Conservation (phyloP, 2,888 invertebrate genomes). For the Melanostoma mellinum region DNA sequence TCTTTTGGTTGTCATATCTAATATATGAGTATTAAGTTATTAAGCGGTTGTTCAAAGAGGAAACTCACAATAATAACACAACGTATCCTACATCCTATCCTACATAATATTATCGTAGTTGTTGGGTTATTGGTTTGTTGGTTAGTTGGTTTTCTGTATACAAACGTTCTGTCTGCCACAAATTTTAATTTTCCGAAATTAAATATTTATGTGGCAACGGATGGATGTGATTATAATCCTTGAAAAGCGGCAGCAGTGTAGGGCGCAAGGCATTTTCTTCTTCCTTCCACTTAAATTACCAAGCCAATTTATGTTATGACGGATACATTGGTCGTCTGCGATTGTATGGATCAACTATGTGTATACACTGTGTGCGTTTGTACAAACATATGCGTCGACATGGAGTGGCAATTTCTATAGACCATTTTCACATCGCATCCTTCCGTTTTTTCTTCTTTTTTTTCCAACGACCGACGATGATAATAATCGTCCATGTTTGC, state of each 20-base stretch:
- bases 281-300: conserved; percentile 67
- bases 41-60: conserved; percentile 61
- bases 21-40: conserved; percentile 67
- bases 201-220: conserved; percentile 67
- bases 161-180: conserved; percentile 29
- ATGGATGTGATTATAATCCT: conserved; percentile 32
- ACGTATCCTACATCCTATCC: background rate
- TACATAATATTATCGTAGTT: conserved; percentile 35
- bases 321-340: background rate
- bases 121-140: conserved; percentile 2
- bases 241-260: conserved; percentile 28
- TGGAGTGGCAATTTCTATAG: conserved; percentile 47
- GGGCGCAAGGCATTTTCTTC: conserved; percentile 29
- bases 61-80: conserved; percentile 22
- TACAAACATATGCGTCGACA: conserved; percentile 46
- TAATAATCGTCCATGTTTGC: conserved; percentile 59
- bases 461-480: conserved; percentile 25
- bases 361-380: background rate
- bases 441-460: conserved; percentile 17
- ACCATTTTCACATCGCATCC: conserved; percentile 41
- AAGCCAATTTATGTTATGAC: conserved; percentile 57
- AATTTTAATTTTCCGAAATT: conserved; percentile 70
- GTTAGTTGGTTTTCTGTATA: conserved; percentile 7
- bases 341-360: background rate
- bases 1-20: conserved; percentile 52